Evolutionary conservation across 2,888 invertebrate species (phyloP), one percentile per base, ranked within the genome.

Genomic region (Phymatocera aterrima): DNA sequence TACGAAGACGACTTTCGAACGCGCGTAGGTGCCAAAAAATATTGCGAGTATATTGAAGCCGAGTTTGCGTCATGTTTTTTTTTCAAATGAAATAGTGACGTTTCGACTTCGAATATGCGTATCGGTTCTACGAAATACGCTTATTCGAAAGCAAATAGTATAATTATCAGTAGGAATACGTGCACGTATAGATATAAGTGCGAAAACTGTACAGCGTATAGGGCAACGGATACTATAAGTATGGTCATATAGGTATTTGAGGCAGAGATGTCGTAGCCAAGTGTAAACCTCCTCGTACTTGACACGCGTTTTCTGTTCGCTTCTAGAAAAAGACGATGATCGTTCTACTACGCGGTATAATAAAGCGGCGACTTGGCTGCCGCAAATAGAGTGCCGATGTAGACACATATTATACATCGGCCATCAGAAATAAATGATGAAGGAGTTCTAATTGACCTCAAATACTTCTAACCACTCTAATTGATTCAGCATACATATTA

Each of bases 381-480:
- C 18, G 61, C 61, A n/a, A 34, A 64, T 37, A 21, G n/a, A 18
- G 61, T 18, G 61, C 37, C 24, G 34, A 64, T 64, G 15, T 61
- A 15, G 0, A 18, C 51, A 15, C 15, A 34, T 31, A 43, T 43
- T 43, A 34, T 12, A 37, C 61, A 64, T 37, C 61, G 46, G 6
- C 46, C 12, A n/a, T n/a, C n/a, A 43, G 46, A 68, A 46, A 46
- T 65, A 65, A 65, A 40, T 65, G 43, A 46, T 46, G 34, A 68
- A 43, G 28, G 6, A 68, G 46, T 46, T 43, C 68, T 68, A 68
- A 68, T 68, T 68, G 68, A 28, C 68, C 68, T 68, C 68, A 28
- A 43, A 68, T 68, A 46, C 68, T 24, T 43, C 68, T 68, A 43
- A 46, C 46, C 12, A 28, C 68, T 68, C 46, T 46, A 46, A 68